phyloP scores from a whole-genome alignment of 2,113 vertebrate species.

The Chitala chitala region DNA sequence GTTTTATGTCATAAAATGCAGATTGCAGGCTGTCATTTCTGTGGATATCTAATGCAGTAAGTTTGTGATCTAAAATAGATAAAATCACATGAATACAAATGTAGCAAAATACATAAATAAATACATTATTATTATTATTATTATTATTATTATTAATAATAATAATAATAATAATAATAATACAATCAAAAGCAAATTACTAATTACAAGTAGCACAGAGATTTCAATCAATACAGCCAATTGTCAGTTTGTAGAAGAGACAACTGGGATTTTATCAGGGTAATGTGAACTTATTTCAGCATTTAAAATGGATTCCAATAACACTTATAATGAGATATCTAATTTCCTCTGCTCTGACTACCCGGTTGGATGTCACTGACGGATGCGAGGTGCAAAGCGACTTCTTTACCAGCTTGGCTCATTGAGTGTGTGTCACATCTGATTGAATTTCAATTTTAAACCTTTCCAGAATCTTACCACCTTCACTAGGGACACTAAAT shows the following conservation, averaged over 20 bases:
- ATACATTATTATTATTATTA: no score
- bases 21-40: no score
- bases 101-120: no score
- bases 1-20: no score
- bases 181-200: neutral
- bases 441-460: neutral
- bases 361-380: neutral
- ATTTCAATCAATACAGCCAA: neutral
- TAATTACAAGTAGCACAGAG: neutral
- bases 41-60: no score
- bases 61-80: no score
- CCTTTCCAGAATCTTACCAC: neutral
- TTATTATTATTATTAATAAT: no score
- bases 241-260: neutral
- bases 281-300: neutral
- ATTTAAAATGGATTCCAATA: neutral
- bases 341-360: neutral
- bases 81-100: no score
- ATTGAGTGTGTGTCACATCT: neutral
- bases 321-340: neutral
- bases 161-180: no score
- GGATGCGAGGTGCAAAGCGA: neutral
- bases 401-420: neutral
- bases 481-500: neutral
- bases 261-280: neutral